A percentile compares a stretch with the other conserved stretches of the same genome.
Conservation (phyloP, 1,140 invertebrate genomes). For the Ericerus pela region DNA sequence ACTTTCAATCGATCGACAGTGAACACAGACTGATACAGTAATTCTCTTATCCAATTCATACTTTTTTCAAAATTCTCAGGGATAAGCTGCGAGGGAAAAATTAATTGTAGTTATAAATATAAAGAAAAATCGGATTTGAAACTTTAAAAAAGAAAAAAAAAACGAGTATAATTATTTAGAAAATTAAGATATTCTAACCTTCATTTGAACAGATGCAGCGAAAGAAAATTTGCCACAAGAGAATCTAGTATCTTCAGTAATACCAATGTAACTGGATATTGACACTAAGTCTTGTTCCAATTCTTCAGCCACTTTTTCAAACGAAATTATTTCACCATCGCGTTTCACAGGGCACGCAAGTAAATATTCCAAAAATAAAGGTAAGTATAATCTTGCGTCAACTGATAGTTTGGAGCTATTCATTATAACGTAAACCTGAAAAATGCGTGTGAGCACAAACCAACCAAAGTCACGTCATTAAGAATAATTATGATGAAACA, state of each 20-base stretch:
- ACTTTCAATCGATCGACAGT: slow-evolving; percentile 56
- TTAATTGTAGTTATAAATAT: background rate
- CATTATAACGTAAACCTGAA: slow-evolving; percentile 48
- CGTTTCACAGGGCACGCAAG: slow-evolving; percentile 46
- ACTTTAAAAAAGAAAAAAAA: background rate
- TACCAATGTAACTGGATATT: slow-evolving; percentile 42
- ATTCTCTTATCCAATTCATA: slow-evolving; percentile 57
- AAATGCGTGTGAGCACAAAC: slow-evolving; percentile 17
- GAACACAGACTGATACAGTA: slow-evolving; percentile 55
- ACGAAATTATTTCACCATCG: slow-evolving; percentile 40
- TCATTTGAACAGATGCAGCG: slow-evolving; percentile 38
- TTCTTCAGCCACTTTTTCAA: slow-evolving; percentile 58
- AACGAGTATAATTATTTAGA: slow-evolving; percentile 3
- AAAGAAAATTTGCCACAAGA: slow-evolving; percentile 46
- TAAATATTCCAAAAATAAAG: slow-evolving; percentile 51
- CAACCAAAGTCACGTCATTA: background rate
- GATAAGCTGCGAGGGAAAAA: slow-evolving; percentile 44
- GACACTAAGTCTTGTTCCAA: slow-evolving; percentile 56
- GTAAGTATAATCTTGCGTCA: slow-evolving; percentile 49
- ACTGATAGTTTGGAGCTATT: slow-evolving; percentile 49
- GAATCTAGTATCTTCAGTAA: slow-evolving; percentile 38
- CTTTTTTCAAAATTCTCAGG: slow-evolving; percentile 56
- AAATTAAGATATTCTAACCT: slow-evolving; percentile 29
- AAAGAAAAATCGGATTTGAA: background rate
- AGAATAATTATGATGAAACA: slow-evolving; percentile 1